phyloP scores from a whole-genome alignment of 2,113 vertebrate genomes.

The Pseudorectes ferrugineus region DNA sequence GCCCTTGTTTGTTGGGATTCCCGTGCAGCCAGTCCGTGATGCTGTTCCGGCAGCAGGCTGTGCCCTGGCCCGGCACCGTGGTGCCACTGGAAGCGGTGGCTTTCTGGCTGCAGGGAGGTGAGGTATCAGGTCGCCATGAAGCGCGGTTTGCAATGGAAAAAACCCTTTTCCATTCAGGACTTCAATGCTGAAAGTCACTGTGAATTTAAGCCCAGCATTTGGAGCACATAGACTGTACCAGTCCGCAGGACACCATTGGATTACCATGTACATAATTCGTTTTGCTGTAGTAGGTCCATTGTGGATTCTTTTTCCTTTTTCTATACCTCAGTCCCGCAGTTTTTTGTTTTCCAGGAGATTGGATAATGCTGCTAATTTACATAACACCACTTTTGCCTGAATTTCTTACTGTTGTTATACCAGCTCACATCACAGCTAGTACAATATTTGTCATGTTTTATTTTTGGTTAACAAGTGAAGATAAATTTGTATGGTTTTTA shows the following conservation, averaged over 20 bases:
- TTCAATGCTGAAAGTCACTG: slow-evolving; percentile 50
- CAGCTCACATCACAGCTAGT: slow-evolving; percentile 17
- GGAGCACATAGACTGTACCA: background rate
- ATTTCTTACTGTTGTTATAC: slow-evolving; percentile 56
- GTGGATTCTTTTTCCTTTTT: slow-evolving; percentile 22
- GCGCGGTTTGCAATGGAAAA: background rate
- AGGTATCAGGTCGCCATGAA: accelerated
- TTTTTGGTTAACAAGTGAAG: slow-evolving; percentile 25
- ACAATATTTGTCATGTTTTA: background rate
- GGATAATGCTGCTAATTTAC: slow-evolving; percentile 64
- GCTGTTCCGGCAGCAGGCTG: background rate
- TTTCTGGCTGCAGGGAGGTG: background rate
- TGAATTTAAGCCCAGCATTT: slow-evolving; percentile 33
- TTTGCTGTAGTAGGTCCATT: background rate
- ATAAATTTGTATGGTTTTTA: slow-evolving; percentile 31
- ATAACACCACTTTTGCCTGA: slow-evolving; percentile 67
- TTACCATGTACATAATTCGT: background rate
- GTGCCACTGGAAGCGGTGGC: background rate
- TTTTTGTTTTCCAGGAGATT: slow-evolving; percentile 37
- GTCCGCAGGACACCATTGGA: background rate
- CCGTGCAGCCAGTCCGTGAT: accelerated
- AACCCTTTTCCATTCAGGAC: background rate
- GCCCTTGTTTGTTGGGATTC: background rate
- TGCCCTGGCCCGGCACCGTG: background rate
- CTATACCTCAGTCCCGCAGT: slow-evolving; percentile 16